Evolutionary conservation across 2,113 vertebrate genomes (phyloP).

Genomic region (Elephas maximus): DNA sequence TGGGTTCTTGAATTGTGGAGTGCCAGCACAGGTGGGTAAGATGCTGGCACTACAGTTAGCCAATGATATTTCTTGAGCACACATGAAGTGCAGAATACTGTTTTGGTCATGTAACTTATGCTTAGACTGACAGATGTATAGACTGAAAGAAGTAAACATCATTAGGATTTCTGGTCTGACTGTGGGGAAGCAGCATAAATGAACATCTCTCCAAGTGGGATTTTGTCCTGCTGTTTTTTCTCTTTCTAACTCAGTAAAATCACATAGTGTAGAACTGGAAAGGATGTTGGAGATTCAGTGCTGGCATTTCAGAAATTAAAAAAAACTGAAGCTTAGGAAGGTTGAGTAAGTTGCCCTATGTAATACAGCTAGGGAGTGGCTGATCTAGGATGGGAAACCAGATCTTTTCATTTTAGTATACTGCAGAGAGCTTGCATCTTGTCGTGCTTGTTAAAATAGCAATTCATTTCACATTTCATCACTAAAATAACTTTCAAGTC

Average conservation of each 20-base stretch:
- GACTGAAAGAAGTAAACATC: neutral
- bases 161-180: neutral
- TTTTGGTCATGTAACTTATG: neutral
- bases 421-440: neutral
- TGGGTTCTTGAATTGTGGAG: neutral
- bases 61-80: neutral
- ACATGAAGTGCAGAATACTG: neutral
- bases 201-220: neutral
- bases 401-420: neutral
- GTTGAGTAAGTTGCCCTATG: neutral
- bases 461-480: neutral
- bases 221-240: neutral
- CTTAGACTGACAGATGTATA: neutral
- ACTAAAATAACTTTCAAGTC: neutral
- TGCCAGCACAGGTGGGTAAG: neutral
- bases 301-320: constrained; percentile 34
- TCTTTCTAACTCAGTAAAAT: constrained; percentile 43
- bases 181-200: neutral
- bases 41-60: neutral
- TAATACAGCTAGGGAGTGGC: neutral
- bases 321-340: neutral
- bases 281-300: neutral
- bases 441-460: neutral
- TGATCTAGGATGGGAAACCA: neutral
- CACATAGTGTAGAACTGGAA: neutral